Evolutionary conservation across 2,888 invertebrate species (phyloP).

Genomic region (Oxycera nigricornis): DNA sequence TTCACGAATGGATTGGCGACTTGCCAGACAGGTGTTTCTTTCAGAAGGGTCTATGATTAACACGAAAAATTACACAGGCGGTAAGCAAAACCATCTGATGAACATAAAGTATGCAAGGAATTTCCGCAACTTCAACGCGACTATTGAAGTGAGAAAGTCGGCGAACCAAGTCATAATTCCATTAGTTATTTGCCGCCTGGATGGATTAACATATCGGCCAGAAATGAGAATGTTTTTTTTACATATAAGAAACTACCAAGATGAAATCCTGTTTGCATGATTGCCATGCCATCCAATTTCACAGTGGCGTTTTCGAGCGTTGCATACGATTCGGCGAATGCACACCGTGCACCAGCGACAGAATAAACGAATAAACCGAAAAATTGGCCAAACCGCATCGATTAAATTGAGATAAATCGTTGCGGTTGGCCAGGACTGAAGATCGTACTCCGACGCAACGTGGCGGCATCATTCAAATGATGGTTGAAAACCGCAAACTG

Average conservation of each 20-base stretch:
- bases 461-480: slow-evolving; percentile 4
- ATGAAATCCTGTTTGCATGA: slow-evolving; percentile 21
- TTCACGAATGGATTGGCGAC: too few species aligned
- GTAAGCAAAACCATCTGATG: too few species aligned
- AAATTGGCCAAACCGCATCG: slow-evolving; percentile 28
- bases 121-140: too few species aligned
- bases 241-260: slow-evolving; percentile 3
- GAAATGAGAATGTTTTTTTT: not conserved
- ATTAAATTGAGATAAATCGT: slow-evolving; percentile 52
- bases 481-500: slow-evolving; percentile 29
- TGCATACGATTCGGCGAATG: not conserved
- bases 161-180: not conserved
- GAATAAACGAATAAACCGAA: slow-evolving; percentile 8
- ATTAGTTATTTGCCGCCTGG: not conserved
- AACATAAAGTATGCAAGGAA: too few species aligned
- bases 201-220: not conserved
- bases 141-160: too few species aligned
- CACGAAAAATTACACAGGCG: too few species aligned
- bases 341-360: not conserved
- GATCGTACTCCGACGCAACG: slow-evolving; percentile 43
- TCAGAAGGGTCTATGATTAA: too few species aligned
- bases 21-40: too few species aligned
- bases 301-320: slow-evolving; percentile 10
- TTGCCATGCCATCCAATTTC: slow-evolving; percentile 14
- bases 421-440: slow-evolving; percentile 50